phyloP scores from a whole-genome alignment of 2,797 vertebrate species.

The Coranthus polyacanthus region DNA sequence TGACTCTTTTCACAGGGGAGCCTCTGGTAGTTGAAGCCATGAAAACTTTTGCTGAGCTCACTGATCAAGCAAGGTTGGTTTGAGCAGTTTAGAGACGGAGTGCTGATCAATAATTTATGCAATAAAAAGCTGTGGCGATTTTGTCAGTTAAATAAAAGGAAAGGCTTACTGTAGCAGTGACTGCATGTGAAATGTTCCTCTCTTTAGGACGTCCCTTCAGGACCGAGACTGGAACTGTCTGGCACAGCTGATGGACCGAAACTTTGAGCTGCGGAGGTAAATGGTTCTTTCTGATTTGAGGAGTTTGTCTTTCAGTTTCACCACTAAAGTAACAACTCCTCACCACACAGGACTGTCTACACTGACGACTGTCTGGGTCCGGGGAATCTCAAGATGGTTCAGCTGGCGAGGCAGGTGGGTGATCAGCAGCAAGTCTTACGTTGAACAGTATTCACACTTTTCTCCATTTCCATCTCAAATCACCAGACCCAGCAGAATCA shows the following conservation, averaged over 20 bases:
- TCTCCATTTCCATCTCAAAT: too few species aligned
- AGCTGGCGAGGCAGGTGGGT: conserved; percentile 85
- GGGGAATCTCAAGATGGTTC: conserved; percentile 88
- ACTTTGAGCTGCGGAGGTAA: conserved; percentile 87
- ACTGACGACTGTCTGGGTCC: conserved; percentile 86
- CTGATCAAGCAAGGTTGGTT: conserved; percentile 86
- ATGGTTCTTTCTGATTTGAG: neutral
- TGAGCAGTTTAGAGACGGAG: neutral
- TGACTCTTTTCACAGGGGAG: conserved; percentile 77
- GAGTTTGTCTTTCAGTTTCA: neutral
- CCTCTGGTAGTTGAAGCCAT: conserved; percentile 84
- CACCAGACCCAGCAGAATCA: too few species aligned
- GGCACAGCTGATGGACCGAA: conserved; percentile 87
- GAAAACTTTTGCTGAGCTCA: conserved; percentile 86
- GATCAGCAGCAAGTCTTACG: too few species aligned
- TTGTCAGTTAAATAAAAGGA: too few species aligned
- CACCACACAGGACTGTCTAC: conserved; percentile 82
- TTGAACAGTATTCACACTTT: too few species aligned
- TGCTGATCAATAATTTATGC: neutral
- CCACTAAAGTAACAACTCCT: neutral
- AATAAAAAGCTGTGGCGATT: too few species aligned
- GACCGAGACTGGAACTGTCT: conserved; percentile 80
- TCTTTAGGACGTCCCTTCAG: conserved; percentile 75
- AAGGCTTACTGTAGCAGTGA: neutral
- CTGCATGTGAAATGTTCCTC: neutral